Evolutionary conservation across 2,888 invertebrate species (phyloP), one percentile per base, ranked within the genome.

Genomic region (Stenolophus ochropezus): DNA sequence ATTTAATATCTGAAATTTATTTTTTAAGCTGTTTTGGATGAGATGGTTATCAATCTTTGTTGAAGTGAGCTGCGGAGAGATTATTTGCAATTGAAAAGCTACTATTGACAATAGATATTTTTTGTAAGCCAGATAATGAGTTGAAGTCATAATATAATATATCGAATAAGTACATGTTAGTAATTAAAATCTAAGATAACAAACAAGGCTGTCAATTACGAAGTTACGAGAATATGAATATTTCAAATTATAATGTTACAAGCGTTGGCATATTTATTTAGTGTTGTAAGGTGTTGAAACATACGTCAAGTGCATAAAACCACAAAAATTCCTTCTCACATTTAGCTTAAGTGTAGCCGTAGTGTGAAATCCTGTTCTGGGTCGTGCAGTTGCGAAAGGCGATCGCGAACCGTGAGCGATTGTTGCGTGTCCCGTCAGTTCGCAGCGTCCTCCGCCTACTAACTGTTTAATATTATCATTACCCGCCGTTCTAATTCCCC

Each of bases 391-490:
- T 61, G 61, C 61, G 25, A 61, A 61, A 56, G n/a, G n/a, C n/a
- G n/a, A n/a, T n/a, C 56, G 51, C 18, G 56, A 56, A 53, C 21
- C 61, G 61, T 61, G 61, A 61, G 61, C 61, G 61, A 61, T 25
- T 11, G 61, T 61, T 69, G 73, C 73, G 77, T 77, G 77, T 61
- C 16, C 14, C 27, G 56, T 79, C 49, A 65, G 79, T 51, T 69
- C 27, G n/a, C 6, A 69, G 18, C 8, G 23, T 71, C 65, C 18
- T 51, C 65, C 83, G 79, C 84, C 84, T 83, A 83, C 83, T 83
- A 83, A 83, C 84, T 83, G 83, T 85, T 85, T 84, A 84, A 83
- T 84, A 84, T 83, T 84, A 83, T 85, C 84, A 84, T 83, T 84
- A 83, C 76, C 83, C 79, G 83, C 49, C 78, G 76, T 82, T 83